Evolutionary conservation across 2,797 vertebrate genomes (phyloP).

Genomic region (Molossus molossus): DNA sequence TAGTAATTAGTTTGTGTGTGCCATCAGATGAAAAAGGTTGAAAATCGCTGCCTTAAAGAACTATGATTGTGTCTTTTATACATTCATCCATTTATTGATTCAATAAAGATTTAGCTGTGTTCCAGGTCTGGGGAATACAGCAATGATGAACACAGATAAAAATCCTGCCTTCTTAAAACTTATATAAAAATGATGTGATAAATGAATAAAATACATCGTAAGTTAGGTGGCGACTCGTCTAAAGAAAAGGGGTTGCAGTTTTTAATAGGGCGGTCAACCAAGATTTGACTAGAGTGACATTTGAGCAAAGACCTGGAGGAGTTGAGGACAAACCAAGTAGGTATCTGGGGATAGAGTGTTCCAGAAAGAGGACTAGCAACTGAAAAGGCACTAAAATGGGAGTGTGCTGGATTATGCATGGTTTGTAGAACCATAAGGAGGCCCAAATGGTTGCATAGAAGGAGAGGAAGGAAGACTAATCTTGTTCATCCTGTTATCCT

Average conservation of each 20-base stretch:
- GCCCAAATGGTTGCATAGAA: not conserved
- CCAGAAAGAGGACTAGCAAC: not conserved
- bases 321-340: not conserved
- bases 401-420: not conserved
- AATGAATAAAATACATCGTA: not conserved
- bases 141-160: conserved; percentile 4
- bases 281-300: not conserved
- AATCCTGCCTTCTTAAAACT: not conserved
- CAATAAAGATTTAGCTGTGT: not conserved
- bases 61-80: not conserved
- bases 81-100: conserved; percentile 37
- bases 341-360: not conserved
- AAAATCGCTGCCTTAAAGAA: not conserved
- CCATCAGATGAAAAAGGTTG: not conserved
- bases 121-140: not conserved
- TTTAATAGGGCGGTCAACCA: not conserved
- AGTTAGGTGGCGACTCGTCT: not conserved
- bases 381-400: not conserved
- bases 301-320: conserved; percentile 12
- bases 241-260: not conserved
- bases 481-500: not conserved
- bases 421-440: not conserved
- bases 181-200: not conserved
- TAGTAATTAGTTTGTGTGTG: too few relatives aligned
- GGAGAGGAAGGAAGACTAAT: not conserved